Evolutionary conservation across 2,888 invertebrate genomes (phyloP), one percentile per base, ranked within the genome.

Genomic region (Heteromurus nitidus): DNA sequence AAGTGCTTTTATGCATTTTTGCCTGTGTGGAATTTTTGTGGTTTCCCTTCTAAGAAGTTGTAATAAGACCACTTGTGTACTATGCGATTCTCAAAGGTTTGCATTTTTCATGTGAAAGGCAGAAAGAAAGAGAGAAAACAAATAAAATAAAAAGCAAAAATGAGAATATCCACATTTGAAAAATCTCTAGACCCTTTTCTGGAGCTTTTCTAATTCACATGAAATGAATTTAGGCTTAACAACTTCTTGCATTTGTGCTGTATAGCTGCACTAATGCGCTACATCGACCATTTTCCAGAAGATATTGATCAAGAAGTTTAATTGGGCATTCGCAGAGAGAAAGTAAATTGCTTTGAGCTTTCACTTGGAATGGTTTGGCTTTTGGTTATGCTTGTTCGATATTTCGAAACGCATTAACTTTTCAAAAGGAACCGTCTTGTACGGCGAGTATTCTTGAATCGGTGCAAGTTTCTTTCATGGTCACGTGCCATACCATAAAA

Each of bases 201-300:
- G 65, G n/a, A n/a, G 26, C 64, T 13, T 58, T 55, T 65, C 67
- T 67, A 75, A 47, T 67, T 67, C 67, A 75, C 75, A 75, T 75
- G 75, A 75, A 47, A 67, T 20, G 30, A 67, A 7, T 60, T 60
- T 3, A 9, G 1, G n/a, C 16, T n/a, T n/a, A n/a, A n/a, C n/a
- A n/a, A n/a, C n/a, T n/a, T n/a, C n/a, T n/a, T n/a, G n/a, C n/a
- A n/a, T n/a, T n/a, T n/a, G n/a, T n/a, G n/a, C n/a, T n/a, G n/a
- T 42, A 22, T 53, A 3, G 53, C 13, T 3, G 20, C 9, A 44
- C n/a, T 18, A 53, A 3, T 68, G 68, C 28, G 28, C 0, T 31
- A 13, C n/a, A 18, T 58, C 16, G 11, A 50, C 22, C n/a, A 58
- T 60, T 26, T 24, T 24, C 2, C 28, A 26, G 24, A 60, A 60